phyloP scores from a whole-genome alignment of 2,888 invertebrate species.

The Phaonia tiefii region DNA sequence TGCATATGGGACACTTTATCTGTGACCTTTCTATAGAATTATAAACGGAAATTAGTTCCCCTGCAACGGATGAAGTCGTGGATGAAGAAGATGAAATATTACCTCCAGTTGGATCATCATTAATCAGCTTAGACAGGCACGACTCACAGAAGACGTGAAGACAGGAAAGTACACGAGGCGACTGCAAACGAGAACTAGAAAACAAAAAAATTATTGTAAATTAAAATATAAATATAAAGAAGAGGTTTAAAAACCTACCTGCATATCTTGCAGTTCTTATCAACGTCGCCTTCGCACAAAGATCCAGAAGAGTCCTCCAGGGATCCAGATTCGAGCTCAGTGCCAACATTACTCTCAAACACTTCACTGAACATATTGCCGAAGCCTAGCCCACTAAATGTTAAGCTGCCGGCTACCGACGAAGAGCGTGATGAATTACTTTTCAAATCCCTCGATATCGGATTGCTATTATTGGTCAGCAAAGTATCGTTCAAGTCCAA shows the following conservation, averaged over 20 bases:
- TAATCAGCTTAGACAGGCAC: slow-evolving; percentile 91
- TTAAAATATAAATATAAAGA: background rate
- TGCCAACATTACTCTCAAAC: slow-evolving; percentile 75
- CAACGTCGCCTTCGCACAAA: slow-evolving; percentile 80
- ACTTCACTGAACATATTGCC: slow-evolving; percentile 70
- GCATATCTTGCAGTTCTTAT: slow-evolving; percentile 85
- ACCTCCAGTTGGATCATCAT: slow-evolving; percentile 84
- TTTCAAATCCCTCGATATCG: slow-evolving; percentile 69
- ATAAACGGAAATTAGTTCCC: slow-evolving; percentile 69
- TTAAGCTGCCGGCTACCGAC: slow-evolving; percentile 64
- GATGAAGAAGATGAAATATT: slow-evolving; percentile 81
- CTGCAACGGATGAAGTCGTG: slow-evolving; percentile 72
- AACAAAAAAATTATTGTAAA: slow-evolving; percentile 25
- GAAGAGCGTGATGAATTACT: slow-evolving; percentile 67
- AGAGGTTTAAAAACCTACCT: slow-evolving; percentile 81
- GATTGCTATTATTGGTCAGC: slow-evolving; percentile 29
- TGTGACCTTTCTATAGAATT: slow-evolving; percentile 68
- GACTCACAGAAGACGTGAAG: slow-evolving; percentile 97
- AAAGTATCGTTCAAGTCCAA: slow-evolving; percentile 65
- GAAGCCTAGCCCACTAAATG: slow-evolving; percentile 54
- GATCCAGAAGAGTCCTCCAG: slow-evolving; percentile 79
- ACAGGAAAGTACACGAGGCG: slow-evolving; percentile 94
- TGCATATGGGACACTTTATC: slow-evolving; percentile 89
- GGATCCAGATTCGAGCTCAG: slow-evolving; percentile 76
- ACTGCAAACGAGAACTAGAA: slow-evolving; percentile 86